These are phyloP conservation scores for Pygmarrhopalites habei DNA, from an alignment of 1,140 invertebrate genomes.

Conservation along the genomic window DNA sequence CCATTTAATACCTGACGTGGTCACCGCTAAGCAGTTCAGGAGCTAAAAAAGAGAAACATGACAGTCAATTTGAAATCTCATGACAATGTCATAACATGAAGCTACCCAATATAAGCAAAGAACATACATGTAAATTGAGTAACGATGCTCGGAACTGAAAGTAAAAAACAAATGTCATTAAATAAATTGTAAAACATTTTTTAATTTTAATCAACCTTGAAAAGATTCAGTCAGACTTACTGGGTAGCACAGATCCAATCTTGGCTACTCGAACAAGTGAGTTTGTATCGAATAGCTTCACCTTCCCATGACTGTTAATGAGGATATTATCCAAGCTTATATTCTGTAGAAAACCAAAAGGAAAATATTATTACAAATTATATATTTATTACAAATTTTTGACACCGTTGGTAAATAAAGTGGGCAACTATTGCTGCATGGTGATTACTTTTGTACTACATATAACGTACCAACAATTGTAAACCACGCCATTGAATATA, in stretches of 20 bases:
- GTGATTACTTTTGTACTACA: no score
- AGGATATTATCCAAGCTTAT: conserved; percentile 81
- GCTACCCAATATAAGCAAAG: neutral
- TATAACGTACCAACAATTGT: conserved; percentile 80
- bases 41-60: conserved; percentile 54
- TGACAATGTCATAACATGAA: neutral
- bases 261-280: conserved; percentile 3
- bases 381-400: no score
- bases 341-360: no score
- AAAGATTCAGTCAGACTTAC: no score
- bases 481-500: conserved; percentile 89
- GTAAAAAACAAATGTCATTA: no score
- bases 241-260: conserved; percentile 6
- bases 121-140: conserved; percentile 7
- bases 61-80: neutral
- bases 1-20: conserved; percentile 68
- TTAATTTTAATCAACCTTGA: no score
- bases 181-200: no score
- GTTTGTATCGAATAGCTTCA: conserved; percentile 8
- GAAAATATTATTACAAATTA: no score
- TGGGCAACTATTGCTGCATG: no score
- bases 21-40: conserved; percentile 87
- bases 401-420: no score
- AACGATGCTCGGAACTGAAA: neutral
- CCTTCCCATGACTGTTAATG: conserved; percentile 11